These are phyloP conservation scores for Cyanoderma ruficeps DNA, from an alignment of 2,113 vertebrate species.

Conservation along the genomic window DNA sequence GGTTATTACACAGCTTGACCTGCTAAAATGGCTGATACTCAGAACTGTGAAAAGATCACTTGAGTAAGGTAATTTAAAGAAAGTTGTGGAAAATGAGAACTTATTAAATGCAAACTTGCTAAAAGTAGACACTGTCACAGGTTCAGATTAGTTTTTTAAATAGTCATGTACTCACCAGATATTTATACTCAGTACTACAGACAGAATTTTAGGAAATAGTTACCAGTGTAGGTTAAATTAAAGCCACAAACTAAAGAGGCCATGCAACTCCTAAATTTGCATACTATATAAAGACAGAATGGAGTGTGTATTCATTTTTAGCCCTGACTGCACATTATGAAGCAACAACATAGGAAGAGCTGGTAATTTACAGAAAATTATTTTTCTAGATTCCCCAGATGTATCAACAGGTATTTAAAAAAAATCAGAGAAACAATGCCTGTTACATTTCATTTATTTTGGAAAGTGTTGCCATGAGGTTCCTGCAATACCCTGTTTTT, in stretches of 20 bases:
- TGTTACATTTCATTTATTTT: neutral
- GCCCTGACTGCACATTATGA: neutral
- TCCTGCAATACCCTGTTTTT: constrained; percentile 46
- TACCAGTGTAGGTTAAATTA: neutral
- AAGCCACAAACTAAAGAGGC: neutral
- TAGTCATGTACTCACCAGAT: neutral
- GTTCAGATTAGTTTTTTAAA: neutral
- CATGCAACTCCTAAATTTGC: neutral
- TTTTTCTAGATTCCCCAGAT: neutral
- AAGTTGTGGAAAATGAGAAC: constrained; percentile 78
- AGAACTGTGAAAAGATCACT: constrained; percentile 75
- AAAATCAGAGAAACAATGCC: neutral
- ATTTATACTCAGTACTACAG: neutral
- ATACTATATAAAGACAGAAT: neutral
- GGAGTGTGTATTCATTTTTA: neutral
- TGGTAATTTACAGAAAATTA: neutral
- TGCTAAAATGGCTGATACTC: constrained; percentile 70
- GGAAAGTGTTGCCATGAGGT: constrained; percentile 16
- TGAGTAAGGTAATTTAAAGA: constrained; percentile 75
- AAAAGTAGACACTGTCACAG: constrained; percentile 69
- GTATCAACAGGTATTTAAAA: neutral
- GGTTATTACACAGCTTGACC: constrained; percentile 70
- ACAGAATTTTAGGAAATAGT: neutral
- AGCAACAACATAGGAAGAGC: neutral
- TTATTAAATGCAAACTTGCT: constrained; percentile 73